A percentile compares a stretch with the other conserved stretches of the same genome.
phyloP scores from a whole-genome alignment of 2,113 vertebrate genomes.

The Larimichthys crocea region DNA sequence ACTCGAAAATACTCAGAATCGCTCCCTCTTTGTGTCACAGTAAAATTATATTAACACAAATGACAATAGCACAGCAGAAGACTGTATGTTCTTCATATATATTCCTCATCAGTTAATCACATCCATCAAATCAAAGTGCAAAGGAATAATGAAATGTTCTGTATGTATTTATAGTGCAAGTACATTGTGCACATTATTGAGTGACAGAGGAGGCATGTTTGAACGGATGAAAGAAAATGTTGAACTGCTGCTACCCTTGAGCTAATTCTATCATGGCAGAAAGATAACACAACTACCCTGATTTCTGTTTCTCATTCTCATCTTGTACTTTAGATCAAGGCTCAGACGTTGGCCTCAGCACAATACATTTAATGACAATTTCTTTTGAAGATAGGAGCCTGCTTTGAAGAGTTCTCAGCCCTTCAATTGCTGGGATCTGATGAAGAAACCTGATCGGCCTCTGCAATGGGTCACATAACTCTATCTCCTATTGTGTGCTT shows the following conservation, averaged over 20 bases:
- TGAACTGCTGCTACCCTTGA: slow-evolving; percentile 68
- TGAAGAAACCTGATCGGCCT: slow-evolving; percentile 50
- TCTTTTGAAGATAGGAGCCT: slow-evolving; percentile 60
- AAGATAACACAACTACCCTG: slow-evolving; percentile 61
- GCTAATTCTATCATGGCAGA: slow-evolving; percentile 66
- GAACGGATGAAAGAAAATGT: slow-evolving; percentile 70
- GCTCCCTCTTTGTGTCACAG: not conserved
- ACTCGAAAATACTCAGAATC: not conserved
- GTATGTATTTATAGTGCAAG: slow-evolving; percentile 45
- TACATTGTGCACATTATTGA: slow-evolving; percentile 32
- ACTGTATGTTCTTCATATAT: not conserved
- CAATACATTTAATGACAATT: slow-evolving; percentile 59
- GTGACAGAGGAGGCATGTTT: slow-evolving; percentile 49
- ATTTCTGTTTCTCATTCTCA: slow-evolving; percentile 66
- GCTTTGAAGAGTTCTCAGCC: slow-evolving; percentile 67
- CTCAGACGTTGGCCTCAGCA: slow-evolving; percentile 40
- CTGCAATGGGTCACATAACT: slow-evolving; percentile 52
- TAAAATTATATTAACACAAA: not conserved
- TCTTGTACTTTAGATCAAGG: slow-evolving; percentile 68
- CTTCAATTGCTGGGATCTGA: slow-evolving; percentile 56
- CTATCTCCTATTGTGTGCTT: slow-evolving; percentile 15
- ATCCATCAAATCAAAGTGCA: slow-evolving; percentile 20
- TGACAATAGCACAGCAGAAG: not conserved
- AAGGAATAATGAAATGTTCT: slow-evolving; percentile 35
- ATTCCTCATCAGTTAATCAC: not conserved